Base-by-base conservation (phyloP, 2,113 vertebrate genomes). In the Morone chrysops region DNA sequence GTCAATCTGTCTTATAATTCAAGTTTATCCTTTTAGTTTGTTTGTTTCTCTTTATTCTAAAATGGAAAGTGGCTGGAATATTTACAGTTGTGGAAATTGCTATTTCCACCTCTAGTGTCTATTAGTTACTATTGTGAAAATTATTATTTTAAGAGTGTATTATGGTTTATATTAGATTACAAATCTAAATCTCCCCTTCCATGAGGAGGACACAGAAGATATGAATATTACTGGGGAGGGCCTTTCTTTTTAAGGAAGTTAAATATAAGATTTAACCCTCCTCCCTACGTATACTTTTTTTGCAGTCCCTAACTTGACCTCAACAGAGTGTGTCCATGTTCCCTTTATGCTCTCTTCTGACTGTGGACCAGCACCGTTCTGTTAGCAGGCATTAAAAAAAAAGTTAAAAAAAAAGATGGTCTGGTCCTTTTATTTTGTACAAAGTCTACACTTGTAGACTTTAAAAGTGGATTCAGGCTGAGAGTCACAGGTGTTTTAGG, bases 371-470 rank as follows among this genome's bases (percentile, higher is more conserved):
- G 62, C 80, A 82, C 50, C 67, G 53, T 65, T 73, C 53, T 77
- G 67, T 75, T 50, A 31, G 6, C 50, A 78, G 51, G 16, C 50
- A 36, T 70, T 22, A 3, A 13, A 47, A 65, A 83, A 57, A 45
- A 40, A 25, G 40, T 41, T n/a, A n/a, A n/a, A 38, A 40, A 20
- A 38, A 18, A 68, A 20, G 4, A 47, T 60, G 62, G 31, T 83
- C 16, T 43, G n/a, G n/a, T 88, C 53, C 25, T 72, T 84, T 79
- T 56, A 69, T 80, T 68, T 89, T 88, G 78, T 90, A 67, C 41
- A 53, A 79, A 66, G 83, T 88, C 89, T 76, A 86, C 77, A 69
- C 12, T 0, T 75, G 65, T 80, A 62, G 65, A 47, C 53, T 76
- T 84, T 68, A 53, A 81, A 77, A 62, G 61, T 31, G 6, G 13